Percentiles rank a stretch among this genome's conserved stretches.
phyloP scores from a whole-genome alignment of 2,113 vertebrate genomes.

The Hippocampus abdominalis region DNA sequence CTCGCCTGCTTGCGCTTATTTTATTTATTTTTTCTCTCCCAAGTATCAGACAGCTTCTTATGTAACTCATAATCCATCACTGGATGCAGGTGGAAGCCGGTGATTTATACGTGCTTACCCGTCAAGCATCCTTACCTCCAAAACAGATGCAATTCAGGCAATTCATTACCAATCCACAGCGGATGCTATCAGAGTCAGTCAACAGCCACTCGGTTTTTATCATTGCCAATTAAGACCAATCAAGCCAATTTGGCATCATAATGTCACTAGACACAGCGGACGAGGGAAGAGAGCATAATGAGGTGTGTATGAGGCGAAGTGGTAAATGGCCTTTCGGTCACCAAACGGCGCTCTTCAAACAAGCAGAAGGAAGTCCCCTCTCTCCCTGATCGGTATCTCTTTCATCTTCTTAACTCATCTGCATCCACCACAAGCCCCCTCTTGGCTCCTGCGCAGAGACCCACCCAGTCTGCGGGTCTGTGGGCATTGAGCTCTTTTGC shows the following conservation, averaged over 20 bases:
- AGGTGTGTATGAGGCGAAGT: constrained; percentile 48
- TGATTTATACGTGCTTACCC: constrained; percentile 29
- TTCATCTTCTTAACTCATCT: constrained; percentile 36
- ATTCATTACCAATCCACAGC: constrained; percentile 58
- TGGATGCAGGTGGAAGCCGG: constrained; percentile 33
- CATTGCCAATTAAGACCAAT: constrained; percentile 71
- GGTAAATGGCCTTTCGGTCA: constrained; percentile 44
- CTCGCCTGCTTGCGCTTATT: constrained; percentile 17
- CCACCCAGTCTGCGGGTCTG: constrained; percentile 29
- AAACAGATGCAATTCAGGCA: constrained; percentile 59
- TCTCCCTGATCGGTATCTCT: constrained; percentile 18
- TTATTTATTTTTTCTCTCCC: not conserved
- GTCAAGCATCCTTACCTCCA: constrained; percentile 37
- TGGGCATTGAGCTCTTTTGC: constrained; percentile 47
- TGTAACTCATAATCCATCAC: constrained; percentile 4
- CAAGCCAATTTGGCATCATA: constrained; percentile 65
- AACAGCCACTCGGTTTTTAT: constrained; percentile 71
- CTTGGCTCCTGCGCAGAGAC: not conserved
- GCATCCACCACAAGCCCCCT: constrained; percentile 4
- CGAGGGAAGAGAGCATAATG: constrained; percentile 51
- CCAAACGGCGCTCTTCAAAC: constrained; percentile 27
- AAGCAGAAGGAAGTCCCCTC: constrained; percentile 11
- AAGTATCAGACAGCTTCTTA: not conserved
- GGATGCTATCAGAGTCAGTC: constrained; percentile 66
- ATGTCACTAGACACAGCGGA: constrained; percentile 54